phyloP scores from a whole-genome alignment of 2,888 invertebrate genomes.

The Enchytraeus crypticus region DNA sequence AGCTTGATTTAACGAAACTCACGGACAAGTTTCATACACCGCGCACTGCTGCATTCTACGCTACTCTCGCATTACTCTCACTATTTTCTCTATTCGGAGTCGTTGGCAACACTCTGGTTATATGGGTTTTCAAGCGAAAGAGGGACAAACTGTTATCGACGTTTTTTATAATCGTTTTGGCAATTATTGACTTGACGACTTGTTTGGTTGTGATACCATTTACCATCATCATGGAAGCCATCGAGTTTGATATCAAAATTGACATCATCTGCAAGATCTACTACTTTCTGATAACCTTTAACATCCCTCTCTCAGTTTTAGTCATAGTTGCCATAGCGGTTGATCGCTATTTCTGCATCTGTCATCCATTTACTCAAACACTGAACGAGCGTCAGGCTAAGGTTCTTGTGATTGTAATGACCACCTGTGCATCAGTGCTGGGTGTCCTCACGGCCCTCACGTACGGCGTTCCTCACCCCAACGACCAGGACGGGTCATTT shows the following conservation, averaged over 20 bases:
- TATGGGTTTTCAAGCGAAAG: constrained; percentile 41
- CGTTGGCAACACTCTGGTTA: constrained; percentile 40
- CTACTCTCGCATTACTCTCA: too few species aligned
- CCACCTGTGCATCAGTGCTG: constrained; percentile 30
- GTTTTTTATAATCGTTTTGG: constrained; percentile 38
- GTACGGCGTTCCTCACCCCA: constrained; percentile 21
- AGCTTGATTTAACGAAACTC: too few species aligned
- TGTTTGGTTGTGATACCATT: constrained; percentile 40
- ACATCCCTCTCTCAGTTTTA: constrained; percentile 39
- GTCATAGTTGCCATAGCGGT: constrained; percentile 34
- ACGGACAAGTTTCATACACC: too few species aligned
- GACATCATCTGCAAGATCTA: constrained; percentile 33
- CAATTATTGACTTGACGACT: constrained; percentile 39
- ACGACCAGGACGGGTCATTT: background rate
- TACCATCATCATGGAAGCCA: constrained; percentile 35
- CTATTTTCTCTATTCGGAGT: constrained; percentile 38
- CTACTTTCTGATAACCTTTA: constrained; percentile 36
- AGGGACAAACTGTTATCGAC: constrained; percentile 40
- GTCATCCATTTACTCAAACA: constrained; percentile 37
- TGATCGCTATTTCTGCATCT: constrained; percentile 37
- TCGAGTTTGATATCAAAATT: constrained; percentile 30
- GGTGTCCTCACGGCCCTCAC: constrained; percentile 33
- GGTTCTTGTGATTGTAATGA: constrained; percentile 30
- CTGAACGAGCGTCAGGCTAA: constrained; percentile 30
- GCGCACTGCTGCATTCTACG: too few species aligned